Conservation (phyloP, 2,888 invertebrate genomes). For the Agelastica alni region DNA sequence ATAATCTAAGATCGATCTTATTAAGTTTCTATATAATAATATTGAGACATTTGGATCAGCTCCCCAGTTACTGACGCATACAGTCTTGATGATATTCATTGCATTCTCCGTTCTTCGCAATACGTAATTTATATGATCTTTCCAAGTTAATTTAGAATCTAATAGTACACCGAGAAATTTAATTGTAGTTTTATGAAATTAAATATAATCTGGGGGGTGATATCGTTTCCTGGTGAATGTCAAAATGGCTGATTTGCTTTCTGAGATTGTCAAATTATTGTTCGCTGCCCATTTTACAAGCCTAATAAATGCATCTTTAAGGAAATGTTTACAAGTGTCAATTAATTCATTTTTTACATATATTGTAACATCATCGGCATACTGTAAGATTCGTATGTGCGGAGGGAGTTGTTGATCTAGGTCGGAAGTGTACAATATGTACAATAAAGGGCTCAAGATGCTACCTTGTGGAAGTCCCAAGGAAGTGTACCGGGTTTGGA, state of each 20-base stretch:
- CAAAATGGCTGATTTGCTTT: neutral
- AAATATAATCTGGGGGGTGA: neutral
- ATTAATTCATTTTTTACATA: neutral
- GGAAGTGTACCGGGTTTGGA: neutral
- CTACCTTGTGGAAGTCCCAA: conserved; percentile 1
- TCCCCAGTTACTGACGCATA: conserved; percentile 5
- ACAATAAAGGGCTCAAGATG: neutral
- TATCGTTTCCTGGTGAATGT: conserved; percentile 1
- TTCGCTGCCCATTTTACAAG: neutral
- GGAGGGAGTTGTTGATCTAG: neutral
- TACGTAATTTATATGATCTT: neutral
- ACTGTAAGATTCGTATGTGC: neutral
- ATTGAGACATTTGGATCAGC: conserved; percentile 8
- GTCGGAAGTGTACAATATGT: neutral
- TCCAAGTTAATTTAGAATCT: conserved; percentile 3
- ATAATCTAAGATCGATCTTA: conserved; percentile 5
- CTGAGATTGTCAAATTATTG: neutral
- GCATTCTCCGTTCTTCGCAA: neutral
- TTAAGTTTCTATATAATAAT: conserved; percentile 1
- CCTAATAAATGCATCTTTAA: neutral
- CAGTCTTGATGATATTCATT: conserved; percentile 4
- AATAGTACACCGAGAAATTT: conserved; percentile 1
- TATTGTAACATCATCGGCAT: conserved; percentile 1
- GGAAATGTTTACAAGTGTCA: neutral
- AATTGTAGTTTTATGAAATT: neutral